Evolutionary conservation across 2,113 vertebrate species (phyloP), one percentile per base, ranked within the genome.

Genomic region (Saguinus midas): DNA sequence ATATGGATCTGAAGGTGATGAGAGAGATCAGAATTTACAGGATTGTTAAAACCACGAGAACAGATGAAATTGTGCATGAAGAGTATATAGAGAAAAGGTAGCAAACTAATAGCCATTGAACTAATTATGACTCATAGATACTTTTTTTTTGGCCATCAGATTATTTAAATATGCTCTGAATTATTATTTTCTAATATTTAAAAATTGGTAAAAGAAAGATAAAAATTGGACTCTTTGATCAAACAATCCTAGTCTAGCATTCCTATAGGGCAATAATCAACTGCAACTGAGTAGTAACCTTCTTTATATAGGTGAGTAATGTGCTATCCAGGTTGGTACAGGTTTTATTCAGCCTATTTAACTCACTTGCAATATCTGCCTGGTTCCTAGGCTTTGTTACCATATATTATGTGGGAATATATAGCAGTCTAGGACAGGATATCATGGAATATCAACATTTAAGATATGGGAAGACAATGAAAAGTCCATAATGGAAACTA

Each of bases 171-270:
- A 80, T 92, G 11, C 52, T 92, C 18, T 92, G 55, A 94, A 76
- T 90, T 84, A 78, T 83, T 89, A 78, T 12, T 72, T 85, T 92
- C 50, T n/a, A 81, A 52, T 70, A 89, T 95, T 90, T 89, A 75
- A 94, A 57, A 75, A 80, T 73, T 78, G 35, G 35, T 73, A 76
- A 20, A 94, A 6, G 64, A 32, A 16, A 96, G 70, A 85, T 45
- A 85, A 88, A 66, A 66, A 37, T 82, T 80, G 45, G 12, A 84
- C 75, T 91, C 80, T 14, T 72, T 84, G 18, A 80, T 91, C 27
- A 85, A 66, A 89, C 43, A 61, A 18, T 93, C 32, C 18, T 79
- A 84, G 55, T 88, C 11, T 37, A 75, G 1, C n/a, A 75, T 88
- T 95, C 45, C 37, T 81, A 5, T 25, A 50, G 73, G 35, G 35